Conservation (phyloP, 2,113 vertebrate genomes). For the Calyptomena viridis region DNA sequence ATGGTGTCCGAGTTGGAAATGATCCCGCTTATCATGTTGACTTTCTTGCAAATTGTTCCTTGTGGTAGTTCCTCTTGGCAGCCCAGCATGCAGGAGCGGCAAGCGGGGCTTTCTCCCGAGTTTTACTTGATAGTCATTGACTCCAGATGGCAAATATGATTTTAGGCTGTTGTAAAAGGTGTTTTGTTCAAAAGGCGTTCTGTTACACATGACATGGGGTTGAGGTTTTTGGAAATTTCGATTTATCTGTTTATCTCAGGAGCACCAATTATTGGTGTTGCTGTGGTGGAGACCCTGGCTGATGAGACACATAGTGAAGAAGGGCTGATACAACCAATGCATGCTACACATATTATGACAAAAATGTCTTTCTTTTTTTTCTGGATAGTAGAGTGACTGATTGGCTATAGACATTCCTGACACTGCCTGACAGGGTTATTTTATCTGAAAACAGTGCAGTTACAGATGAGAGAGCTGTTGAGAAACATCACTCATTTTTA, state of each 20-base stretch:
- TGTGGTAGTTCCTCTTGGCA: not conserved
- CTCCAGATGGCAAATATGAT: not conserved
- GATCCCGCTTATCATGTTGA: not conserved
- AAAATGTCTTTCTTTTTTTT: constrained; percentile 3
- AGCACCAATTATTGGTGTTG: not conserved
- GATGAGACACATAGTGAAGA: not conserved
- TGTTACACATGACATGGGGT: not conserved
- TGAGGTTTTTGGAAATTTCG: not conserved
- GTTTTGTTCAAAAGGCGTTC: not conserved
- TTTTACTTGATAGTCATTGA: not conserved
- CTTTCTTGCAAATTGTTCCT: not conserved
- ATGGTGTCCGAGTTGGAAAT: not conserved
- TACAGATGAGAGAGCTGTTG: constrained; percentile 62
- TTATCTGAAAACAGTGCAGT: constrained; percentile 66
- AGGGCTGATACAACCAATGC: not conserved
- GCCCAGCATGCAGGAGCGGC: not conserved
- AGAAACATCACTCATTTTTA: constrained; percentile 63
- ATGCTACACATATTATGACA: constrained; percentile 15
- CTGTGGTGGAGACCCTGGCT: not conserved
- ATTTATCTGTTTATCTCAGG: not conserved
- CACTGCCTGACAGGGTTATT: constrained; percentile 65
- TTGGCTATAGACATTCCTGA: constrained; percentile 53
- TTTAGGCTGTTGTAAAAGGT: not conserved
- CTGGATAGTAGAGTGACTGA: constrained; percentile 45
- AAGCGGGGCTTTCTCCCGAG: not conserved